Base-by-base conservation (phyloP, 2,888 invertebrate genomes). In the Quadriops clusia region DNA sequence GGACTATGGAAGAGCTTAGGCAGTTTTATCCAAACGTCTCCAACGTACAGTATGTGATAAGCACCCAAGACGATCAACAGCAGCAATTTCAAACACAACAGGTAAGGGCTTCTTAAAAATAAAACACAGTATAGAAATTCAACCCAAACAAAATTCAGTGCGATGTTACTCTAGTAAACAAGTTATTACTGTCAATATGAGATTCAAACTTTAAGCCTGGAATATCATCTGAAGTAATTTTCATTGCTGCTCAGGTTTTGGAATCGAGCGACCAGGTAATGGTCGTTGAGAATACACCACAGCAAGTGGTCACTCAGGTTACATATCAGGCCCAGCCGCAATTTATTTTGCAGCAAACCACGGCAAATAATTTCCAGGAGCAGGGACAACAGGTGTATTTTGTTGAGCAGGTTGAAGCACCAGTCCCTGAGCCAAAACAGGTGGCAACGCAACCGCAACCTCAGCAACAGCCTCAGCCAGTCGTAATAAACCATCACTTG, bases 21-120 rank as follows among this genome's bases (percentile, higher is more conserved):
- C 69, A 73, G 50, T 72, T 70, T 51, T 75, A 72, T 54, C 70
- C 73, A 39, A 74, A 72, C 51, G 55, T 71, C 47, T 49, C 42
- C 25, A 50, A 53, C 14, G 53, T 60, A 20, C 54, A 54, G 35
- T 59, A 59, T 42, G 51, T 59, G 16, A 49, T 58, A 38, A 45
- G 36, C 17, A 46, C 48, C 11, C 55, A 55, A 20, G 53, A 53
- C 21, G n/a, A n/a, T n/a, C n/a, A n/a, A n/a, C n/a, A n/a, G n/a
- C 46, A 38, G 33, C 40, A 34, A 20, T 53, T 52, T 40, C 51
- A 47, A 37, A 39, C 46, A 5, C 54, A 55, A 37, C 56, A 51
- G 33, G 36, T 36, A 17, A 29, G 32, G 29, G 13, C 18, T 18
- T 18, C 7, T 18, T 7, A 18, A 18, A 8, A 44, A 54, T 54